Evolutionary conservation across 2,797 vertebrate genomes (phyloP), one percentile per base, ranked within the genome.

Genomic region (Delichon dasypus): DNA sequence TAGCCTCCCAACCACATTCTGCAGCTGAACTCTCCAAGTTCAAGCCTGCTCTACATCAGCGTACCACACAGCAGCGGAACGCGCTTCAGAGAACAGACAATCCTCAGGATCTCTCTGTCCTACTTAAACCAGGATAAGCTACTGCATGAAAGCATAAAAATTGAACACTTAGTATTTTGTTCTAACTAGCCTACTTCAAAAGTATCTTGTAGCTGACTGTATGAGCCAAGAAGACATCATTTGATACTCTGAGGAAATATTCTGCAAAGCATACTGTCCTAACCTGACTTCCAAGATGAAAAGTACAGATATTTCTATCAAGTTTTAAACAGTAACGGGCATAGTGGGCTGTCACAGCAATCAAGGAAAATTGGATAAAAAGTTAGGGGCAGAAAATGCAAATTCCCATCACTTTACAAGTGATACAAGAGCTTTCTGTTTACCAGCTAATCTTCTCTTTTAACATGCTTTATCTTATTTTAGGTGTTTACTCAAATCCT

Each of bases 161-260:
- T 17, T 51, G 65, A 91, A 89, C 51, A 68, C 78, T 58, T 79
- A 68, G 36, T 89, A 71, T 94, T 94, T 72, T 92, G 75, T 91
- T 93, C 92, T 61, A 90, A 72, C 85, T 81, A 88, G 91, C 40
- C 87, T 89, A 74, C 55, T 87, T 89, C 42, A 54, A 50, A 94
- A 94, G 61, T 66, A 57, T 71, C 85, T 64, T 89, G 42, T 45
- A 85, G 74, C 30, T 83, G 45, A 72, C 45, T 72, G 50, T 47
- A 71, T 42, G 36, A 64, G 78, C 57, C 82, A 74, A 67, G 25
- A 73, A 78, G 67, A 75, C 30, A 73, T 20, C 40, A 88, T 62
- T 25, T 67, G 65, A 85, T 70, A 66, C 54, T 44, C 25, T 1
- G 7, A 92, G 42, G 84, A 94, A 68, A 54, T 42, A 13, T 84